Base-by-base conservation (phyloP, 2,113 vertebrate genomes). In the Buteo buteo region DNA sequence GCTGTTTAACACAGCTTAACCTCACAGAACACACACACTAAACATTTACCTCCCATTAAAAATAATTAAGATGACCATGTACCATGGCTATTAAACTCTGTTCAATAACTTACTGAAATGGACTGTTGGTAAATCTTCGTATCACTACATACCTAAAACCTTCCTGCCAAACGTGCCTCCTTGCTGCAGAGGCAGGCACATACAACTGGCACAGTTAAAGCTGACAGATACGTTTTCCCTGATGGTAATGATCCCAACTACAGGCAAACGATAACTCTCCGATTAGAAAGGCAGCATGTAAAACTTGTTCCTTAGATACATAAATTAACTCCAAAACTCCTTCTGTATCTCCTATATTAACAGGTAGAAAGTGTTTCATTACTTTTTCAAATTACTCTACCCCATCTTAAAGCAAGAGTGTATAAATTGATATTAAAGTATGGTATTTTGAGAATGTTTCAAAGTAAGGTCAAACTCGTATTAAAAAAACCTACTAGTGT, bases 361-460 rank as follows among this genome's bases (percentile, higher is more conserved):
- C 96, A 96, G 94, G 86, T 96, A 97, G 86, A 97, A 95, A 96
- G 94, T 98, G 95, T 97, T 98, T 98, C 97, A 97, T 98, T 98
- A 97, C 92, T 96, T 91, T 57, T 81, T 40, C 52, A 7, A 78
- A 54, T 9, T 74, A 95, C 93, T 91, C 47, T 94, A 47, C 72
- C 88, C 87, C 76, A 62, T 94, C 96, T 95, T 98, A 96, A 96
- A 98, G 97, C 92, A 85, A 89, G 96, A 98, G 97, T 96, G 97
- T 97, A 98, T 98, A 97, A 98, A 98, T 98, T 91, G 97, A 98
- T 98, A 99, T 98, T 98, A 98, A 98, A 98, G 97, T 97, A 98
- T 97, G 98, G 98, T 98, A 98, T 99, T 99, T 98, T 98, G 98
- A 98, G 98, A 98, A 98, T 98, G 98, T 98, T 98, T 99, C 98